A percentile compares a stretch with the other conserved stretches of the same genome.
Conservation (phyloP, 2,113 vertebrate genomes). For the Rhynchomys soricoides region DNA sequence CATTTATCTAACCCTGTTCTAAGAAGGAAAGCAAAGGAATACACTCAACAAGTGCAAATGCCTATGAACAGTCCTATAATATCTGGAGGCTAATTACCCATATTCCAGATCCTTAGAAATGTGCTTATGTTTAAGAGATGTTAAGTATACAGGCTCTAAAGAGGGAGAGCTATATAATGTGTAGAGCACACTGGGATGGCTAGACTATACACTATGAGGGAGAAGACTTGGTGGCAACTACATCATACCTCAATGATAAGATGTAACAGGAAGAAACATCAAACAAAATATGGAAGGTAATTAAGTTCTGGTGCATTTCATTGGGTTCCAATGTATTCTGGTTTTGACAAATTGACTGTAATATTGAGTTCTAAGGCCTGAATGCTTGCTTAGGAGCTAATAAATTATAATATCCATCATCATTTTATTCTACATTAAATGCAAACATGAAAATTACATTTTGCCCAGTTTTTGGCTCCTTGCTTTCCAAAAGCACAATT, state of each 20-base stretch:
- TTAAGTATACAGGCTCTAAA: background rate
- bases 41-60: background rate
- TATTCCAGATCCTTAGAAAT: background rate
- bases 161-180: background rate
- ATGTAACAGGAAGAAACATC: background rate
- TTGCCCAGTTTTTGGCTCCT: conserved; percentile 12
- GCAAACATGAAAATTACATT: conserved; percentile 38
- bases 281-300: background rate
- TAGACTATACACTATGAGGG: background rate
- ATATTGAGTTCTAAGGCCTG: background rate
- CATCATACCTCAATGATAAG: background rate
- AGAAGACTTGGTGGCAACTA: background rate
- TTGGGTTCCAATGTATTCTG: conserved; percentile 3
- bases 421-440: conserved; percentile 36
- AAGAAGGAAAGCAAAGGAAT: background rate
- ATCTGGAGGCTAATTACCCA: background rate
- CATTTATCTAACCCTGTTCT: background rate
- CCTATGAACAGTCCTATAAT: background rate
- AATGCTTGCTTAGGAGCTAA: background rate
- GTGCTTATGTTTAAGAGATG: conserved; percentile 25
- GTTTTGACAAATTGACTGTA: conserved; percentile 37
- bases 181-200: background rate
- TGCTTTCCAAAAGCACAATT: conserved; percentile 35
- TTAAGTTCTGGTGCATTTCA: conserved; percentile 44
- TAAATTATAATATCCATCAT: background rate